Evolutionary conservation across 2,113 vertebrate species (phyloP), one percentile per base, ranked within the genome.

Genomic region (Shinisaurus crocodilurus): DNA sequence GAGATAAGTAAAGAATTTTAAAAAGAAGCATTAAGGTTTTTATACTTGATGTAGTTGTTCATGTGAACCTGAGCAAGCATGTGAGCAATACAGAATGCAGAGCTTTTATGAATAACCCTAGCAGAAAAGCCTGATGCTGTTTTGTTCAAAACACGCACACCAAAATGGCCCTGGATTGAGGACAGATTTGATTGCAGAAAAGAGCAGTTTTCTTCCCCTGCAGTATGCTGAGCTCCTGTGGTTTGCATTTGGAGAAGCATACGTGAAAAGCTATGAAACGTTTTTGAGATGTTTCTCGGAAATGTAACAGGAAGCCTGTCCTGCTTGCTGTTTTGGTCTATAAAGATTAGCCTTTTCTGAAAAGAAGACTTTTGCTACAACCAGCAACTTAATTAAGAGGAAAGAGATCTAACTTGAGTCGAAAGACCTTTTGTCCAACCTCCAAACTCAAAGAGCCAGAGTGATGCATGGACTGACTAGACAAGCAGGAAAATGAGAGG

Each of bases 271-370:
- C 85, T 57, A 93, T 82, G 88, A 37, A 67, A 48, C 91, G 91
- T 94, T n/a, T 93, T 75, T 25, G 79, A 90, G 91, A 91, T 86
- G 87, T 76, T 69, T 0, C 90, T 72, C 94, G 88, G 95, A 95
- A 96, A 91, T 54, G 90, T 96, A 94, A 96, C 95, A 96, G 95
- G 96, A 96, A 96, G 94, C 80, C 88, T 75, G 89, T 90, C 92
- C 88, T 85, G 87, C 63, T 45, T 40, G 85, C 92, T 88, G 93
- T 86, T 87, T 48, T 88, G 32, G 86, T 88, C 67, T 87, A 79
- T 15, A 87, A 92, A 88, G 84, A 91, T 79, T 0, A 88, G 34
- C 90, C 4, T 69, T 92, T 86, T 60, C 89, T 89, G 74, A 34
- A 88, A 81, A 90, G 54, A 45, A 80, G 91, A 4, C 0, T 92